Evolutionary conservation across 2,797 vertebrate species (phyloP), one percentile per base, ranked within the genome.

Genomic region (Rhinogobio ventralis): DNA sequence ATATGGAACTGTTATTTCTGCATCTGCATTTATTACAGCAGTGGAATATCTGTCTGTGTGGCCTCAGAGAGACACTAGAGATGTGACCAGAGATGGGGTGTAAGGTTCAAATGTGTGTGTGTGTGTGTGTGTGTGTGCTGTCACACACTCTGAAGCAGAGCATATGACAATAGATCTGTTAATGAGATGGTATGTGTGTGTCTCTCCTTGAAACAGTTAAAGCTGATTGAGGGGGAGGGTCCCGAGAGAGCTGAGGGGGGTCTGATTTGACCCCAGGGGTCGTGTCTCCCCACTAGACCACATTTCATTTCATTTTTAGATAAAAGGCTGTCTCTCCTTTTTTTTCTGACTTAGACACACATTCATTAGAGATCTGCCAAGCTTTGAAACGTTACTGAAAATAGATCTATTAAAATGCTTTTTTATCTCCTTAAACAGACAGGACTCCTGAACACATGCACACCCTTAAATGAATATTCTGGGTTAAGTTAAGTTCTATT

Each of bases 331-430:
- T 42, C 11, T 79, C 33, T 68, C 36, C 36, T 39, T 49, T 77
- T 55, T 53, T 73, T 39, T 73, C 46, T 82, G 30, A 92, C 88
- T 90, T 85, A 88, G 72, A 88, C 76, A 86, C 86, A 51, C 42
- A 86, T 84, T 85, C 67, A 91, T 71, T 55, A 76, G 67, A 67
- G 17, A 75, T 42, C n/a, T 76, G 30, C 46, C 72, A 42, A 75
- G 60, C 60, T 76, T 53, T 55, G 5, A 73, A 73, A 53, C 51
- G 7, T 66, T 25, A 49, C 45, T 51, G 55, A 66, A 30, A 53
- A 64, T 42, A 67, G 69, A 23, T 51, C 23, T 53, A 67, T 55
- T 45, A 66, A 53, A 28, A 46, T 64, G 25, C 39, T 46, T 73
- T 42, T 45, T 64, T 30, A 46, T 64, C 57, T 36, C n/a, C 60